phyloP scores from a whole-genome alignment of 2,888 invertebrate species.

The Ferdinandea cuprea region DNA sequence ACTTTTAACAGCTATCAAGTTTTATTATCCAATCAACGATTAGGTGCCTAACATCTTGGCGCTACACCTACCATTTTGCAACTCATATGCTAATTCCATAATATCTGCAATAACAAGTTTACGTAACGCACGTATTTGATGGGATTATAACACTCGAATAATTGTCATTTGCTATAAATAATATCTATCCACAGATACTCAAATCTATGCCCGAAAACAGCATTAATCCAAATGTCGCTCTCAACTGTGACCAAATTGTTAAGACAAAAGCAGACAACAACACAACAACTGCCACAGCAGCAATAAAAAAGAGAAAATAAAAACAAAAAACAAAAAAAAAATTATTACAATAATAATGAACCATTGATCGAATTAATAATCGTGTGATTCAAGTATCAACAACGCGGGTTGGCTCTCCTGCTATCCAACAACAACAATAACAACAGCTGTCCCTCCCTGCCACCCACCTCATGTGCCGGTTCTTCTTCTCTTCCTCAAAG shows the following conservation, averaged over 20 bases:
- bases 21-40: conserved; percentile 10
- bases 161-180: conserved; percentile 69
- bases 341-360: conserved; percentile 55
- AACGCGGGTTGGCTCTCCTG: conserved; percentile 30
- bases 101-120: conserved; percentile 47
- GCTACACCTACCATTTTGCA: conserved; percentile 36
- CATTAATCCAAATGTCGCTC: conserved; percentile 2
- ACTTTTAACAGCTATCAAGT: not conserved
- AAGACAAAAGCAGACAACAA: conserved; percentile 4
- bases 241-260: conserved; percentile 6
- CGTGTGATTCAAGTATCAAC: conserved; percentile 72
- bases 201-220: conserved; percentile 20
- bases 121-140: conserved; percentile 60
- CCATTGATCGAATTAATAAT: conserved; percentile 71
- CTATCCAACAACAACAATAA: not conserved
- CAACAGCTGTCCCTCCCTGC: too few relatives aligned
- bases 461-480: conserved; percentile 43
- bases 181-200: conserved; percentile 21
- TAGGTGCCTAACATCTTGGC: conserved; percentile 2
- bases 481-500: conserved; percentile 70
- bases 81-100: conserved; percentile 22
- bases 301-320: not conserved
- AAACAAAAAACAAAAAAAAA: conserved; percentile 19
- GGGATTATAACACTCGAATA: conserved; percentile 62
- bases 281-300: conserved; percentile 10